phyloP scores from a whole-genome alignment of 2,113 vertebrate species.

The Labeo catla region DNA sequence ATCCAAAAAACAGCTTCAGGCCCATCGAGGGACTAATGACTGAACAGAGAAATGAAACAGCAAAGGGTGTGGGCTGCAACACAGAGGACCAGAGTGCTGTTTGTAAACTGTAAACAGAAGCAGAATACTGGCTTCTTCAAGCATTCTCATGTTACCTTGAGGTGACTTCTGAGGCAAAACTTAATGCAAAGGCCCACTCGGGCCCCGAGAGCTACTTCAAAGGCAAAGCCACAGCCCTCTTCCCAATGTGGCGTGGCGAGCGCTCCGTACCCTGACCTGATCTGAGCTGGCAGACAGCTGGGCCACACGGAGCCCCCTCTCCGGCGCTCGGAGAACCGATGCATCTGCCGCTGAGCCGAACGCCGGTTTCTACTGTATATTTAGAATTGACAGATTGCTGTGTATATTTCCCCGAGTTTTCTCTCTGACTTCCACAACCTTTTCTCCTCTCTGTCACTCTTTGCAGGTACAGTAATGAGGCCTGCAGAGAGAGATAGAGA shows the following conservation, averaged over 20 bases:
- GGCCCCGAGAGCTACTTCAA: not conserved
- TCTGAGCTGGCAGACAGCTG: constrained; percentile 41
- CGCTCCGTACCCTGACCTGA: constrained; percentile 20
- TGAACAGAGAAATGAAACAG: not conserved
- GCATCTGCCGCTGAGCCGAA: constrained; percentile 15
- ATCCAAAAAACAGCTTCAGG: constrained; percentile 43
- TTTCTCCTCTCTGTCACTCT: constrained; percentile 45
- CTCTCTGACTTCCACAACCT: constrained; percentile 50
- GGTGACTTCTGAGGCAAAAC: constrained; percentile 22
- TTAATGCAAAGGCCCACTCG: not conserved
- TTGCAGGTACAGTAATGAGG: constrained; percentile 54
- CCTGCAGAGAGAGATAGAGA: constrained; percentile 51
- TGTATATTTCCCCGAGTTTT: constrained; percentile 31
- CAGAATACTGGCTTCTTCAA: not conserved
- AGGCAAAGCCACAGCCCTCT: constrained; percentile 2
- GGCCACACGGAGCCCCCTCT: constrained; percentile 38
- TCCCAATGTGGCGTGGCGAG: constrained; percentile 8
- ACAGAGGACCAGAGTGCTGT: not conserved
- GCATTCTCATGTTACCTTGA: not conserved
- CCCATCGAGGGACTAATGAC: constrained; percentile 34
- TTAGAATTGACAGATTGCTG: constrained; percentile 53
- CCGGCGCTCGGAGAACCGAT: constrained; percentile 7
- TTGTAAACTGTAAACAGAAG: not conserved
- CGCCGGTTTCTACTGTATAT: constrained; percentile 44
- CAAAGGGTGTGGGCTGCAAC: constrained; percentile 12